These are phyloP conservation scores for Promerops cafer DNA, from an alignment of 2,113 vertebrate species.

Conservation along the genomic window DNA sequence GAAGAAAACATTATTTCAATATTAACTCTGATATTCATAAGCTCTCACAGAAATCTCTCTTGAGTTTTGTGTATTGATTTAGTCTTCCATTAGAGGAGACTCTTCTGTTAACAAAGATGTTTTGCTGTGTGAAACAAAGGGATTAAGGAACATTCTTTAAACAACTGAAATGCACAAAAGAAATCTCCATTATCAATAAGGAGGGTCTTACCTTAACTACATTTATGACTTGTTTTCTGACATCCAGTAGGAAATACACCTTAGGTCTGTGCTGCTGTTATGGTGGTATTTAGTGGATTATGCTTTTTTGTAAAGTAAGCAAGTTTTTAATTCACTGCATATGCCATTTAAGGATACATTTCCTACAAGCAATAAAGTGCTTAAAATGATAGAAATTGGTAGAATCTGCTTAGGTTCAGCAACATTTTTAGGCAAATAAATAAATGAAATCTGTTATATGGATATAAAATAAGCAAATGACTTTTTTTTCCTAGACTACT, in stretches of 20 bases:
- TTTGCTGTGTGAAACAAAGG: neutral
- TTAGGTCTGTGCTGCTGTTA: neutral
- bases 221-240: neutral
- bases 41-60: neutral
- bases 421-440: conserved; percentile 23
- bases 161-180: neutral
- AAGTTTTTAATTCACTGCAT: neutral
- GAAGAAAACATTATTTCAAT: neutral
- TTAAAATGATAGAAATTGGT: conserved; percentile 15
- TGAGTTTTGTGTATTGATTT: conserved; percentile 14
- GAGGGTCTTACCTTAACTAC: neutral
- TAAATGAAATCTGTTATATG: neutral
- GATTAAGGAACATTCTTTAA: neutral
- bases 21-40: conserved; percentile 13
- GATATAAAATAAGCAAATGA: neutral
- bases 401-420: conserved; percentile 27
- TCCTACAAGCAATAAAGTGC: neutral
- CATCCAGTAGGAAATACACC: neutral
- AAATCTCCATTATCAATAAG: neutral
- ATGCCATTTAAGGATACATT: neutral
- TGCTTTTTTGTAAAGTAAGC: neutral
- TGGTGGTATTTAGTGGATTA: neutral
- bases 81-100: neutral
- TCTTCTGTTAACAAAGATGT: neutral
- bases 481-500: neutral